Evolutionary conservation across 2,888 invertebrate genomes (phyloP), one percentile per base, ranked within the genome.

Genomic region (Chrysopilus asiliformis): DNA sequence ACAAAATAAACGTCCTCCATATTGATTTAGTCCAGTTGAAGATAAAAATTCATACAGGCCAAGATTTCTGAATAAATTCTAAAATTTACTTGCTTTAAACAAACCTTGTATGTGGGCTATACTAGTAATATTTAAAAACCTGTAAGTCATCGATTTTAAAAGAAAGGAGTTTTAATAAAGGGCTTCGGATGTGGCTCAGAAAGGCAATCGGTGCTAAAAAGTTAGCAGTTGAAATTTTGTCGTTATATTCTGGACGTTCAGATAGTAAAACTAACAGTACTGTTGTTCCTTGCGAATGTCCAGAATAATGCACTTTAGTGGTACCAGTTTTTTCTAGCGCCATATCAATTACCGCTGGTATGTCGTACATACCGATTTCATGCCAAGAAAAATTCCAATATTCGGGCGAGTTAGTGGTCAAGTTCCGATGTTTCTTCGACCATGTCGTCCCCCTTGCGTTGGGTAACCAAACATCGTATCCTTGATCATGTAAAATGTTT

Each of bases 301-400:
- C 57, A 10, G 54, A 49, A 39, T 58, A 58, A 29, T 58, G 56
- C 2, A 59, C 42, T 4, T 51, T 35, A 8, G 47, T 27, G 18
- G 50, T 50, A 1, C 44, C 43, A 13, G 51, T 60, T 28, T 43
- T 32, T n/a, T 37, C 16, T 5, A 57, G 36, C 0, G 54, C 47
- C 20, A 53, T 55, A 29, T 58, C 56, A 3, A 58, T 49, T 51
- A 57, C 55, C 8, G 55, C 45, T 0, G 60, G 47, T 6, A 60
- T 36, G 40, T 60, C 60, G 30, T 52, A 53, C 25, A 52, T 42
- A 35, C 58, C 60, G 41, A 58, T 58, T 45, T 59, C 58, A 34
- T 60, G 60, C 55, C 56, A 60, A 17, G 52, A 53, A 35, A 58
- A 60, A 33, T 57, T 50, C 59, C 59, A 60, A 40, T 57, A 59